Conservation (phyloP, 2,888 invertebrate species). For the Cotesia congregata region DNA sequence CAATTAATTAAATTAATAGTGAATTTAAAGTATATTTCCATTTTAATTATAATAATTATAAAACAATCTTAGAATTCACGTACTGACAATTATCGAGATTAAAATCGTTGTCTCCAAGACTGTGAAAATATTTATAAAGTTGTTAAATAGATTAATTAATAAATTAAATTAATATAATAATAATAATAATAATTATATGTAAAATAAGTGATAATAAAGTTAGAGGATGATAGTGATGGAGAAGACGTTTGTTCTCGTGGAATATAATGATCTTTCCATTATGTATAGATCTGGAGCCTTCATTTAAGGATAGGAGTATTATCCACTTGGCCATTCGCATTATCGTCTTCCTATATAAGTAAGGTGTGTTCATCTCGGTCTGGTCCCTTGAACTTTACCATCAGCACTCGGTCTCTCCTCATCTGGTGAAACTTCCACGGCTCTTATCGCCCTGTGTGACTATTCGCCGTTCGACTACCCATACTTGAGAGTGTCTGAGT, state of each 20-base stretch:
- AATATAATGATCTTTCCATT: constrained; percentile 68
- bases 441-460: constrained; percentile 18
- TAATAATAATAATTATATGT: neutral
- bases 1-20: no score
- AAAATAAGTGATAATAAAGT: constrained; percentile 14
- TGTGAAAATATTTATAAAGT: constrained; percentile 2
- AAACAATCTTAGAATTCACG: no score
- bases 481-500: constrained; percentile 7
- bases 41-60: no score
- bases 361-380: neutral
- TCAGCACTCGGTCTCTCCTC: neutral
- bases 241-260: constrained; percentile 65
- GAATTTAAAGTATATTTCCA: no score
- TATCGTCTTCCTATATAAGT: constrained; percentile 55
- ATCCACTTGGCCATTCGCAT: constrained; percentile 66
- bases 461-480: constrained; percentile 20
- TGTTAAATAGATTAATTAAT: neutral
- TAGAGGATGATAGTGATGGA: constrained; percentile 38
- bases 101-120: no score
- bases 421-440: neutral
- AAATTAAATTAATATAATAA: no score
- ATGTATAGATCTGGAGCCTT: constrained; percentile 54
- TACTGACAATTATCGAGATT: no score
- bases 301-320: constrained; percentile 59
- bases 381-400: neutral